A percentile compares a stretch with the other conserved stretches of the same genome.
These are phyloP conservation scores for Colossoma macropomum DNA, from an alignment of 2,113 vertebrate genomes.

Conservation along the genomic window DNA sequence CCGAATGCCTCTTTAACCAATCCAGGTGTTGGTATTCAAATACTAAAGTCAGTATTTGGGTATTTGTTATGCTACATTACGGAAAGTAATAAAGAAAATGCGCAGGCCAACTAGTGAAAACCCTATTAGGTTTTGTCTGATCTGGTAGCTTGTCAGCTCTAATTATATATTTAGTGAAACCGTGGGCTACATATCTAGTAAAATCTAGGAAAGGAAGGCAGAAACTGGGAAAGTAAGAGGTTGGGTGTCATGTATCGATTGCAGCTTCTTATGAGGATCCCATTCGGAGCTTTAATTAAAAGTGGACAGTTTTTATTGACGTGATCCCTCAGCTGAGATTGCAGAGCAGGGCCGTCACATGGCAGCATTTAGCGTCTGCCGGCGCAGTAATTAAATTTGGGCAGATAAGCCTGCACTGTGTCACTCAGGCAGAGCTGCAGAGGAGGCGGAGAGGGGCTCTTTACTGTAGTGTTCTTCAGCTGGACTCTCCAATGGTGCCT, in stretches of 20 bases:
- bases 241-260: slow-evolving; percentile 53
- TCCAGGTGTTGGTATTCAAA: too few relatives aligned
- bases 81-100: too few relatives aligned
- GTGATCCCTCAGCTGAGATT: slow-evolving; percentile 66
- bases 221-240: slow-evolving; percentile 20
- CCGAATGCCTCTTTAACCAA: too few relatives aligned
- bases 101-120: too few relatives aligned
- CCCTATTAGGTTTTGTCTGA: too few relatives aligned
- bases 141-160: too few relatives aligned
- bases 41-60: too few relatives aligned
- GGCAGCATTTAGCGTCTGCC: slow-evolving; percentile 62
- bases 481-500: neutral
- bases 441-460: neutral
- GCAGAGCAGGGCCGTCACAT: slow-evolving; percentile 39
- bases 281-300: slow-evolving; percentile 77
- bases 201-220: neutral
- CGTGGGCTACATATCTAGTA: slow-evolving; percentile 2
- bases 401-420: slow-evolving; percentile 4
- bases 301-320: slow-evolving; percentile 69
- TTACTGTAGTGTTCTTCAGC: neutral
- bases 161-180: neutral
- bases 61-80: too few relatives aligned
- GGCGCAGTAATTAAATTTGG: slow-evolving; percentile 72
- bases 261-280: slow-evolving; percentile 58
- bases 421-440: slow-evolving; percentile 20